Base-by-base conservation (phyloP, 2,797 vertebrate genomes). In the Cottoperca gobio region DNA sequence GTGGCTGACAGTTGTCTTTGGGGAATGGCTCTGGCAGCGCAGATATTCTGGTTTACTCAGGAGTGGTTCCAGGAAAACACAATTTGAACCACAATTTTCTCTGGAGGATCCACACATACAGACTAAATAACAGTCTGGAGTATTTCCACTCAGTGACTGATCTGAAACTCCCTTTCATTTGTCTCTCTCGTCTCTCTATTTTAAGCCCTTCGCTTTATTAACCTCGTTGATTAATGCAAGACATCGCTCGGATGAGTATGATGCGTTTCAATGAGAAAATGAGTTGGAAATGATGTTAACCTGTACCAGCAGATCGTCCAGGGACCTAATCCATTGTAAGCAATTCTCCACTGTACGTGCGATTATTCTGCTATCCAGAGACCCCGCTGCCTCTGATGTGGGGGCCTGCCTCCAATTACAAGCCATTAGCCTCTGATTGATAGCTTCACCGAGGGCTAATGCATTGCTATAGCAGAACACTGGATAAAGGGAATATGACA, bases 341-440 rank as follows among this genome's bases (percentile, higher is more conserved):
- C 65, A 76, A 54, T 71, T 73, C 65, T 83, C 64, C 68, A 70
- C 72, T 76, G 81, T 77, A 81, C 33, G 13, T 82, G 81, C 80
- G 77, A 81, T 88, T 88, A 71, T 82, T 68, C 58, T 62, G 63
- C 70, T 63, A 61, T 74, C 73, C 76, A 50, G 82, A 78, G 78
- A 83, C 82, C 83, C 86, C 6, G 17, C 66, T 75, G 82, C 78
- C 76, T 89, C 61, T 78, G 76, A 90, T 83, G 82, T 77, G 73
- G 80, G 80, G 81, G 82, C 60, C 83, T 84, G 87, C 75, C 83
- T 84, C 83, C 87, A 93, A 93, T 94, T 93, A 93, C 76, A 69
- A 74, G 59, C 88, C 87, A 93, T 93, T 94, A 93, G 83, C 70
- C 58, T 39, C 83, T 83, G 89, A 93, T 91, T 88, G 88, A 93